Base-by-base conservation (phyloP, 37 sponge, comb jelly and placozoan species). In the Theonella swinhoei region DNA sequence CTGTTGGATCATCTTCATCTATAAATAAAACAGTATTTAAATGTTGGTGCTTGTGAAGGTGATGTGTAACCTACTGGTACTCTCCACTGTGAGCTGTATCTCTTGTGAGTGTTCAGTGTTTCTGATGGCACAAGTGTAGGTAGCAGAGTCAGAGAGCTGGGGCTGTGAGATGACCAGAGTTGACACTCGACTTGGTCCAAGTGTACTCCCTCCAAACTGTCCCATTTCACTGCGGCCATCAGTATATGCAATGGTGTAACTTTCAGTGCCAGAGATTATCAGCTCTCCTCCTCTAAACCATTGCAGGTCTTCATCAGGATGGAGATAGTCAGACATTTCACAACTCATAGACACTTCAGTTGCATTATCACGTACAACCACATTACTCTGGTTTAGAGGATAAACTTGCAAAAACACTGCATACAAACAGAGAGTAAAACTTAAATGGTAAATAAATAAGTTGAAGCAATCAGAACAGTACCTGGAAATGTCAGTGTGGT, bases 261-360 rank as follows among this genome's bases (percentile, higher is more conserved):
- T 54, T 22, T 14, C 54, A 47, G 37, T 23, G n/a, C 35, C 41
- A 20, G 33, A 30, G 36, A 38, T 58, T 17, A 35, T 32, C 4
- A 33, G 20, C 24, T 70, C 22, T 35, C 71, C 71, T 9, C 60
- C 61, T 3, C 65, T 35, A 30, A 54, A 64, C 83, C 83, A 82
- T 25, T 73, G 26, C 58, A 82, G 70, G 26, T 40, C 39, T 1
- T 72, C 32, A n/a, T 72, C 64, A 19, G 73, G 74, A 8, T 38
- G 62, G 0, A 82, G 25, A 41, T 63, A 82, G 39, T 65, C 74
- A 33, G 74, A 42, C 83, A 82, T 82, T 64, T 82, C 83, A 35
- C 83, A 82, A 11, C 64, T 37, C 26, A 82, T 36, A 22, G 41
- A 54, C n/a, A 69, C 74, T 5, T 1, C 37, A n/a, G 26, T 9